Base-by-base conservation (phyloP, 2,113 vertebrate genomes). In the Corydoras sp. region DNA sequence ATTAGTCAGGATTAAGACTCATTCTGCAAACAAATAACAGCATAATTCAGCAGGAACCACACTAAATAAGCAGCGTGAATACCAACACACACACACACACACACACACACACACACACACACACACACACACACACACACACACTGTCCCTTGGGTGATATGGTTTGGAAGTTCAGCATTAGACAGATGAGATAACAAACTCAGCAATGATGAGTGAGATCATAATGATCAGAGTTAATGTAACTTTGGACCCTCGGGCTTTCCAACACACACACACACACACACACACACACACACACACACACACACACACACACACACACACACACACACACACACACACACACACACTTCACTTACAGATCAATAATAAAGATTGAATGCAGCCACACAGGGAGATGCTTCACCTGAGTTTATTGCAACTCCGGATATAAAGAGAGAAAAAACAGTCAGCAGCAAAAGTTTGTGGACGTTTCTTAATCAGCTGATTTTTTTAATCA, bases 341-440 rank as follows among this genome's bases (percentile, higher is more conserved):
- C 59, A 35, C 61, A 58, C 62, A 64, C 53, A 63, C 31, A 56
- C 67, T 72, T 70, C 69, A 75, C 74, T 70, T 72, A 60, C 14
- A 76, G 77, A 86, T 87, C 86, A 83, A 77, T 79, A 81, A 74
- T 77, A 61, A 74, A 81, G 85, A 85, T 83, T 82, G 85, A 81
- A 83, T 75, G 76, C 14, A 9, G 30, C 62, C 54, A 30, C 81
- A 79, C 79, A 79, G 32, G 55, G 67, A n/a, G 14, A 55, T 61
- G 73, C 72, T 65, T 78, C 75, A 69, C 74, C 54, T 18, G 72
- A 76, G 74, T 82, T 80, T 79, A 69, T 50, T 68, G 72, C 18
- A 48, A 10, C 6, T 53, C 58, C 68, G 71, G 58, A 62, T 71
- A 61, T 62, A 79, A 49, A 53, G 58, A 15, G 35, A 43, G 2